Evolutionary conservation across 2,888 invertebrate genomes (phyloP).

Genomic region (Cosmopolites sordidus): DNA sequence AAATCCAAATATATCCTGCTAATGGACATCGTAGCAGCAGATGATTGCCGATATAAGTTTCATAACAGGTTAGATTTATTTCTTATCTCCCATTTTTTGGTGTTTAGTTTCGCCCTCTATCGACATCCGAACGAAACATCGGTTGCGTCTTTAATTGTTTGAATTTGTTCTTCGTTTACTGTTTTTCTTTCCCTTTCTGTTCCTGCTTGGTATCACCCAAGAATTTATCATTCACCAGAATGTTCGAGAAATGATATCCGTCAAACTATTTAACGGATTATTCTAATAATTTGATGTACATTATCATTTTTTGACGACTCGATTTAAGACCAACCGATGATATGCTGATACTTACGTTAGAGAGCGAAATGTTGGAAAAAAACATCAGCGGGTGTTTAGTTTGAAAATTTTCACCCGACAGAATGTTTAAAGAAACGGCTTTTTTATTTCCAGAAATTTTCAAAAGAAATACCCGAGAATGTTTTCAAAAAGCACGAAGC

Average conservation of each 20-base stretch:
- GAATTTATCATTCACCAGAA: too few relatives aligned
- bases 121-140: neutral
- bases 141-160: too few relatives aligned
- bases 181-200: too few relatives aligned
- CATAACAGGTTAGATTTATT: constrained; percentile 73
- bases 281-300: too few relatives aligned
- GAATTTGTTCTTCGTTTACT: too few relatives aligned
- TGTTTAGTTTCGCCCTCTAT: constrained; percentile 34
- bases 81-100: constrained; percentile 28
- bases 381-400: constrained; percentile 38
- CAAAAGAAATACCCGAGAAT: constrained; percentile 45
- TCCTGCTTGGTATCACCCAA: neutral
- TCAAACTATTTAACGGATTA: too few relatives aligned
- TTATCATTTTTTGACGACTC: too few relatives aligned
- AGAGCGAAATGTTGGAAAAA: constrained; percentile 19
- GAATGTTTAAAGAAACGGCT: constrained; percentile 2
- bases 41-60: constrained; percentile 94
- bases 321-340: neutral
- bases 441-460: constrained; percentile 19
- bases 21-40: constrained; percentile 95
- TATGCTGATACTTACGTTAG: constrained; percentile 5
- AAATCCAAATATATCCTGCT: constrained; percentile 95
- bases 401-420: constrained; percentile 27
- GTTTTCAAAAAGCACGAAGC: constrained; percentile 62
- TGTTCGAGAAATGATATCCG: too few relatives aligned